Conservation (phyloP, 1,140 invertebrate genomes). For the Akabosia matsudoensis region DNA sequence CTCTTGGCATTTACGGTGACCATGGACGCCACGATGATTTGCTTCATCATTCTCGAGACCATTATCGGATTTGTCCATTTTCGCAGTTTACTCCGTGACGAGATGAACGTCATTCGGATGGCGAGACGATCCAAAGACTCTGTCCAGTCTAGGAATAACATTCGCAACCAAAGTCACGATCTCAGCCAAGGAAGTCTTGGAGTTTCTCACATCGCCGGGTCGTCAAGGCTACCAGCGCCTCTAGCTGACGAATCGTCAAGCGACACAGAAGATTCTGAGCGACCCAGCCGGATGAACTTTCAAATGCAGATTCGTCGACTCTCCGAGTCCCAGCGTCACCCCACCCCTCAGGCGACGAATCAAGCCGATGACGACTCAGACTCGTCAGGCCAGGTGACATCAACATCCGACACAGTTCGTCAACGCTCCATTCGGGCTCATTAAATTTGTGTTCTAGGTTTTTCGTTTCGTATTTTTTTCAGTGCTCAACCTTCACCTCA, state of each 20-base stretch:
- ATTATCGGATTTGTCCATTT: slow-evolving; percentile 34
- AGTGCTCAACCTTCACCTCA: background rate
- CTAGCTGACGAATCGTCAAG: slow-evolving; percentile 3
- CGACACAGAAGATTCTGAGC: background rate
- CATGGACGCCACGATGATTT: slow-evolving; percentile 32
- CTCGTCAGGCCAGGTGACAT: background rate
- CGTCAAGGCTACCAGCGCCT: background rate
- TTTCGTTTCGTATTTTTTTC: background rate
- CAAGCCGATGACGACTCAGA: background rate
- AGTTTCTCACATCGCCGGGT: background rate
- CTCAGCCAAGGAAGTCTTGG: background rate
- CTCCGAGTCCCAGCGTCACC: background rate
- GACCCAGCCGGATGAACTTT: background rate
- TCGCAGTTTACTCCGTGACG: slow-evolving; percentile 25
- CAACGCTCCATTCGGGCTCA: slow-evolving; percentile 1
- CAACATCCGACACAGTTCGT: slow-evolving; percentile 5
- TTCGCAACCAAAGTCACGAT: background rate
- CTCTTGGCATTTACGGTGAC: slow-evolving; percentile 25
- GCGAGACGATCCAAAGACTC: slow-evolving; percentile 17
- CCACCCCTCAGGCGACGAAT: background rate
- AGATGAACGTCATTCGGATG: slow-evolving; percentile 29
- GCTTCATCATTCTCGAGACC: slow-evolving; percentile 25
- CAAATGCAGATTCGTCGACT: slow-evolving; percentile 9
- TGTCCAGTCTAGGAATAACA: background rate
- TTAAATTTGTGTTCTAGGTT: background rate